Evolutionary conservation across 2,113 vertebrate genomes (phyloP).

Genomic region (Petromus typicus): DNA sequence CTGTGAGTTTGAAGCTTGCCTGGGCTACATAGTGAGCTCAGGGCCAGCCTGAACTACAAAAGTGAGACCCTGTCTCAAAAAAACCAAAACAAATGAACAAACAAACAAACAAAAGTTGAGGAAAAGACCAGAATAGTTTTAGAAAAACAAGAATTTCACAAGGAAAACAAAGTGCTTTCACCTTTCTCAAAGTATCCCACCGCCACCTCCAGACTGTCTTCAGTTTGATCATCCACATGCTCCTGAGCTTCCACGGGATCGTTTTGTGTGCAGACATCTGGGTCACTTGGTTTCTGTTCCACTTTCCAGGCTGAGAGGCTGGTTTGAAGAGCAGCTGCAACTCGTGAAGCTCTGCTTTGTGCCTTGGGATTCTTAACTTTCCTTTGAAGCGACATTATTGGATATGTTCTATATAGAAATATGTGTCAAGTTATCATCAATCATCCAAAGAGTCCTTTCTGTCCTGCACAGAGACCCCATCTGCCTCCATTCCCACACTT

Average conservation of each 20-base stretch:
- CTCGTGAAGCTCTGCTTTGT: background rate
- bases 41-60: too few relatives aligned
- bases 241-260: background rate
- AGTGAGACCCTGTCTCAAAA: too few relatives aligned
- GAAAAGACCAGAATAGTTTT: background rate
- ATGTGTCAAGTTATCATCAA: slow-evolving; percentile 59
- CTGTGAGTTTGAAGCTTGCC: too few relatives aligned
- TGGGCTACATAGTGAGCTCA: too few relatives aligned
- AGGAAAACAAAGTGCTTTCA: slow-evolving; percentile 85
- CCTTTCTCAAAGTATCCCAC: slow-evolving; percentile 88
- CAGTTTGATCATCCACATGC: slow-evolving; percentile 1
- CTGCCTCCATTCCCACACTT: background rate
- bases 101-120: too few relatives aligned
- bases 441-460: slow-evolving; percentile 1
- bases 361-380: slow-evolving; percentile 5
- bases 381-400: slow-evolving; percentile 72
- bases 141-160: slow-evolving; percentile 33
- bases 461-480: background rate
- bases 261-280: slow-evolving; percentile 15
- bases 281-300: background rate
- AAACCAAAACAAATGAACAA: too few relatives aligned
- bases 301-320: slow-evolving; percentile 73
- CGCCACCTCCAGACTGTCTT: slow-evolving; percentile 79
- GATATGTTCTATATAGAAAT: slow-evolving; percentile 60
- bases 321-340: slow-evolving; percentile 49